Conservation (phyloP, 2,113 vertebrate species). For the Shinisaurus crocodilurus region DNA sequence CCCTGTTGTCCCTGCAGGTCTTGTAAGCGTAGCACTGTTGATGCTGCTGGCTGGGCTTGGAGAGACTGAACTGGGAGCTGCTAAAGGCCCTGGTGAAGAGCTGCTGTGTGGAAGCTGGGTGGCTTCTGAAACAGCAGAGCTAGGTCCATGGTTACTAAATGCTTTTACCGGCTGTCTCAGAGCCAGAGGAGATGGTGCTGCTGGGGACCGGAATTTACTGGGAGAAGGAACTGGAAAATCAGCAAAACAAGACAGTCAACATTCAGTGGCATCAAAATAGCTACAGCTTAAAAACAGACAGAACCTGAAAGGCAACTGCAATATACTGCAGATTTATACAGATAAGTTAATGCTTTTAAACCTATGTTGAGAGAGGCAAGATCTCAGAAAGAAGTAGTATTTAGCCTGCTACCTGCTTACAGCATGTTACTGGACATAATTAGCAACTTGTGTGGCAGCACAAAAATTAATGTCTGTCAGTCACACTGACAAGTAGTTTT, state of each 20-base stretch:
- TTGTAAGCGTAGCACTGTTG: slow-evolving; percentile 86
- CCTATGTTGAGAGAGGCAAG: not conserved
- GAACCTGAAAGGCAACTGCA: not conserved
- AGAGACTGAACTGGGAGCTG: slow-evolving; percentile 72
- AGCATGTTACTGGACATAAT: not conserved
- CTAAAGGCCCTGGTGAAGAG: slow-evolving; percentile 76
- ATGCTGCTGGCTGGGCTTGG: slow-evolving; percentile 74
- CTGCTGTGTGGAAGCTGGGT: slow-evolving; percentile 74
- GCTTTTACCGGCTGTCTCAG: slow-evolving; percentile 95
- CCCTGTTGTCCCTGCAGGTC: slow-evolving; percentile 81
- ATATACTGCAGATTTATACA: not conserved
- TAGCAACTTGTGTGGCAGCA: not conserved
- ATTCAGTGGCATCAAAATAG: not conserved
- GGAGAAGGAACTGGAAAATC: slow-evolving; percentile 90
- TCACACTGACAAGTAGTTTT: not conserved
- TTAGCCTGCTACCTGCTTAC: not conserved
- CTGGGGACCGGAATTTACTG: slow-evolving; percentile 92
- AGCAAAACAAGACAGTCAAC: slow-evolving; percentile 9
- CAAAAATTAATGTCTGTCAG: not conserved
- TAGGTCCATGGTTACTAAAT: slow-evolving; percentile 83
- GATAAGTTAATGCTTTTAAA: not conserved
- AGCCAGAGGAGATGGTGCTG: slow-evolving; percentile 90
- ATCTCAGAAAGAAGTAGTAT: not conserved
- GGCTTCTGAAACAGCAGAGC: slow-evolving; percentile 74
- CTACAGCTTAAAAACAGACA: not conserved